These are phyloP conservation scores for Eupeodes corollae DNA, from an alignment of 1,140 invertebrate species.

Conservation along the genomic window DNA sequence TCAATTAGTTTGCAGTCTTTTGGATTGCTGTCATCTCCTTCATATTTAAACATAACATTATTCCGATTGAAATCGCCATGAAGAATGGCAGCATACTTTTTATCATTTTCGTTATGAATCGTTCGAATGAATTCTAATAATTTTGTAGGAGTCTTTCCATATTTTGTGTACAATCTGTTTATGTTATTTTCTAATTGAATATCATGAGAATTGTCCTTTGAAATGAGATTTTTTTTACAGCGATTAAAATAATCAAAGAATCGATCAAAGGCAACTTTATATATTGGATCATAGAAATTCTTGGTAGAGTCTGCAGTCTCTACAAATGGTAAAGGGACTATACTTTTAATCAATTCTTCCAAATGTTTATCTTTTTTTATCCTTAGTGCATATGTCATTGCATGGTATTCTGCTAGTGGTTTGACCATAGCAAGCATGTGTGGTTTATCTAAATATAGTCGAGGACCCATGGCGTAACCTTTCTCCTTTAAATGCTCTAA, in stretches of 20 bases:
- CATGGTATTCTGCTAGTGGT: slow-evolving; percentile 23
- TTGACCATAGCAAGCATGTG: slow-evolving; percentile 24
- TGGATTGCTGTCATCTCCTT: slow-evolving; percentile 6
- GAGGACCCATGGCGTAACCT: slow-evolving; percentile 24
- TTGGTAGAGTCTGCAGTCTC: slow-evolving; percentile 6
- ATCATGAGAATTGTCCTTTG: slow-evolving; percentile 2
- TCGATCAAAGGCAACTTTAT: slow-evolving; percentile 23
- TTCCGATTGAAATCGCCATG: slow-evolving; percentile 35
- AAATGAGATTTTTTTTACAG: background rate
- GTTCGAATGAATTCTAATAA: slow-evolving; percentile 22
- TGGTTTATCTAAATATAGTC: slow-evolving; percentile 16
- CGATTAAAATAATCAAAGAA: slow-evolving; percentile 26
- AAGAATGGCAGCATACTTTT: slow-evolving; percentile 21
- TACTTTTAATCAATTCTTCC: slow-evolving; percentile 10
- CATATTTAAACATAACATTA: slow-evolving; percentile 27
- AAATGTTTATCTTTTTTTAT: slow-evolving; percentile 18
- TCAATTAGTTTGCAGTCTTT: slow-evolving; percentile 27
- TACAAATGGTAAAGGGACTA: slow-evolving; percentile 18
- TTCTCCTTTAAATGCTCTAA: slow-evolving; percentile 22
- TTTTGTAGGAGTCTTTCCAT: slow-evolving; percentile 13
- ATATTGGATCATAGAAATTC: slow-evolving; percentile 16
- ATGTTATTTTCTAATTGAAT: slow-evolving; percentile 7
- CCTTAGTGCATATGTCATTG: slow-evolving; percentile 22
- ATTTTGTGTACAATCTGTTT: slow-evolving; percentile 11
- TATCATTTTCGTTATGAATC: slow-evolving; percentile 9